phyloP scores from a whole-genome alignment of 2,113 vertebrate species.

The Catharus minimus region DNA sequence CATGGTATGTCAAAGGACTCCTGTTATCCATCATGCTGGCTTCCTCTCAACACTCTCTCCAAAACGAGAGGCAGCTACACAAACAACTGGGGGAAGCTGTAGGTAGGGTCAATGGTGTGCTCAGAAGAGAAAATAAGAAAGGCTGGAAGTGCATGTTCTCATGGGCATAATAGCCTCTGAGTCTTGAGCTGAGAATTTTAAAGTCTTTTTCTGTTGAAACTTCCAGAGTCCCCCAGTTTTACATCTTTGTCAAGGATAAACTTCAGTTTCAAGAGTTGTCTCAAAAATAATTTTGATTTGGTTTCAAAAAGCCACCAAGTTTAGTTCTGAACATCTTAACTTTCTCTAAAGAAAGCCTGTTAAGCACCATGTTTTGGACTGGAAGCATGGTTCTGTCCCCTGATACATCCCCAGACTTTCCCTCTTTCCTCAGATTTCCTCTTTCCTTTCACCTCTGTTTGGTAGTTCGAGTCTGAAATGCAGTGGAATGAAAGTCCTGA shows the following conservation, averaged over 20 bases:
- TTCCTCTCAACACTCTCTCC: slow-evolving; percentile 32
- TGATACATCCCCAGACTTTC: background rate
- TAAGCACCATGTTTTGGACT: background rate
- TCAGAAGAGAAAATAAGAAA: background rate
- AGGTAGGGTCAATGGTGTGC: background rate
- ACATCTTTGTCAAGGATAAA: background rate
- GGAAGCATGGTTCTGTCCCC: background rate
- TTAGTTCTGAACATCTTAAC: background rate
- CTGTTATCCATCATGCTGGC: slow-evolving; percentile 78
- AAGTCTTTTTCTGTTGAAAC: background rate
- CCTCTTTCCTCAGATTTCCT: background rate
- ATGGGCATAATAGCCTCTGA: background rate
- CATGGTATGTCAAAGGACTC: slow-evolving; percentile 74
- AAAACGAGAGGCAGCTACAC: background rate
- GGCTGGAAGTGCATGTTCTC: background rate
- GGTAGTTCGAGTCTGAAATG: background rate
- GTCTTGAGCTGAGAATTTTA: background rate
- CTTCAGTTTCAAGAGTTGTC: background rate
- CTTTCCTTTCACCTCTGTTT: background rate
- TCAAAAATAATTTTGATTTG: background rate
- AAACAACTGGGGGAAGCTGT: background rate
- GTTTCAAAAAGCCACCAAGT: background rate
- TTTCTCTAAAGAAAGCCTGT: background rate
- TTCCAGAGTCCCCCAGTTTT: background rate
- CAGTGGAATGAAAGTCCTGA: background rate